Evolutionary conservation across 2,888 invertebrate species (phyloP).

Genomic region (Torymus texanus): DNA sequence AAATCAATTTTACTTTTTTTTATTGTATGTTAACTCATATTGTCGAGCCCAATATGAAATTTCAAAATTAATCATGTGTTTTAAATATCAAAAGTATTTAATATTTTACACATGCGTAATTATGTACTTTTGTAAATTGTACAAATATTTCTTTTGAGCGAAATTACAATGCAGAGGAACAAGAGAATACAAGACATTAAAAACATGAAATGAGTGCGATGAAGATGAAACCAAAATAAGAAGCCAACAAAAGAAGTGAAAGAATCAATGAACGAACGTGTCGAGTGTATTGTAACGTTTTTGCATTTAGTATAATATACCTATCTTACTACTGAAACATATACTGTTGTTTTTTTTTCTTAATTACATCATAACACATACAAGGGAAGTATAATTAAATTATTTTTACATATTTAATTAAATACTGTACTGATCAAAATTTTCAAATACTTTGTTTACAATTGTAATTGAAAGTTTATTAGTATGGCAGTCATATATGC

Average conservation of each 20-base stretch:
- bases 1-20: constrained; percentile 31
- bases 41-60: constrained; percentile 8
- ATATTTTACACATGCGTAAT: constrained; percentile 19
- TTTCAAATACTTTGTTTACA: too few relatives aligned
- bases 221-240: constrained; percentile 45
- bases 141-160: constrained; percentile 40
- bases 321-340: constrained; percentile 69
- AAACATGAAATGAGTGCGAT: constrained; percentile 40
- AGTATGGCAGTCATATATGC: constrained; percentile 7
- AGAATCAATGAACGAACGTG: constrained; percentile 61
- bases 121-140: constrained; percentile 21
- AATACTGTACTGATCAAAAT: too few relatives aligned
- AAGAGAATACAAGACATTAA: constrained; percentile 36
- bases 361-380: constrained; percentile 23
- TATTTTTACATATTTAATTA: background rate
- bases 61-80: constrained; percentile 47
- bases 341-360: constrained; percentile 49
- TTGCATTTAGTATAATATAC: constrained; percentile 74
- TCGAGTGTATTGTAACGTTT: constrained; percentile 71
- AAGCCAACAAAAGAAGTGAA: constrained; percentile 46
- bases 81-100: constrained; percentile 18
- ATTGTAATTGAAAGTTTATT: constrained; percentile 3
- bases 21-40: constrained; percentile 22
- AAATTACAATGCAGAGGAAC: constrained; percentile 43
- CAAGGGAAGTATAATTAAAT: constrained; percentile 24